phyloP scores from a whole-genome alignment of 2,797 vertebrate genomes.

The Propithecus perrieri region DNA sequence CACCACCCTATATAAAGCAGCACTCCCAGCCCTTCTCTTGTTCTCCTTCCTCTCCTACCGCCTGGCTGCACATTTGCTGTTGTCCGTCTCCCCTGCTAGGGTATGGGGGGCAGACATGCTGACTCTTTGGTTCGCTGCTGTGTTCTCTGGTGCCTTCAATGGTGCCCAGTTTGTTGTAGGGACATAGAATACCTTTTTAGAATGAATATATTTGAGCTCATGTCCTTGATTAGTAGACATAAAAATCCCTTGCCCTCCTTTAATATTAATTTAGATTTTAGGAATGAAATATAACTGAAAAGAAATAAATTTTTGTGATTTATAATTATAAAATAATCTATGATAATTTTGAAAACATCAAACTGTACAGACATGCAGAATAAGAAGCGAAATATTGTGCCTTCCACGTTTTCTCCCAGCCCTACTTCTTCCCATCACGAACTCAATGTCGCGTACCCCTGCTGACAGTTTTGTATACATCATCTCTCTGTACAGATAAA shows the following conservation, averaged over 20 bases:
- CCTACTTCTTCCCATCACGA: not conserved
- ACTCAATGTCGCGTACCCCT: not conserved
- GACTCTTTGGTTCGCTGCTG: fast-evolving
- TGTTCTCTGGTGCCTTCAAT: not conserved
- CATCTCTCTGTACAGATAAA: not conserved
- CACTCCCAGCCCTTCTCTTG: no score
- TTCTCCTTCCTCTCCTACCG: not conserved
- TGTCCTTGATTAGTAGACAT: not conserved
- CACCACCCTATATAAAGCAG: not conserved
- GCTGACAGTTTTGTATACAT: fast-evolving
- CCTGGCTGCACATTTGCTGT: fast-evolving
- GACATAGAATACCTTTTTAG: not conserved
- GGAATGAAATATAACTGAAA: constrained; percentile 41
- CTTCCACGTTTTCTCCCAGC: fast-evolving
- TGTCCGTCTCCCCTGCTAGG: not conserved
- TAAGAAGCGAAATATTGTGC: not conserved
- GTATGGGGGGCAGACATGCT: fast-evolving
- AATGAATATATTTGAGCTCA: not conserved
- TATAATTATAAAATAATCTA: constrained; percentile 28
- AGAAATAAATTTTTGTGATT: constrained; percentile 56
- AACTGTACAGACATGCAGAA: not conserved
- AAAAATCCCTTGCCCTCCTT: constrained; percentile 17
- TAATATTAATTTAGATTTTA: constrained; percentile 33
- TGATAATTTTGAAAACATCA: constrained; percentile 31
- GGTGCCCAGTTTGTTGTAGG: not conserved